A percentile compares a stretch with the other conserved stretches of the same genome.
Conservation (phyloP, 35 echinoderm and acorn worm species). For the Apostichopus parvimensis region DNA sequence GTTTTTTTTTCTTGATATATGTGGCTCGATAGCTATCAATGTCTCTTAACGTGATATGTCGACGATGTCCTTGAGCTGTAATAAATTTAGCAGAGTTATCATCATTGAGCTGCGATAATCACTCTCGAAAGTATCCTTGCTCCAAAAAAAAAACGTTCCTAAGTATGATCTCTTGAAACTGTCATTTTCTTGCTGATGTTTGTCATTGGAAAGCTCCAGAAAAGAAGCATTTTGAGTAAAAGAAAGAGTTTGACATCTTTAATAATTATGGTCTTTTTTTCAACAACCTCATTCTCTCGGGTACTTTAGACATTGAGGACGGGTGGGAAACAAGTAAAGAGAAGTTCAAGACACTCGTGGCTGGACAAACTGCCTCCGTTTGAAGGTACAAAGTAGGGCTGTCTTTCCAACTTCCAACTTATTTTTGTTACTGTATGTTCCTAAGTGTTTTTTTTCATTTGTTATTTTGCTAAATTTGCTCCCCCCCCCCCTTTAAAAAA, state of each 20-base stretch:
- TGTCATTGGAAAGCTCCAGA: not conserved
- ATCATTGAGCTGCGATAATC: not conserved
- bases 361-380: slow-evolving; percentile 26
- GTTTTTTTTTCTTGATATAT: not conserved
- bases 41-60: not conserved
- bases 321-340: no score
- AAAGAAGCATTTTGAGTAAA: not conserved
- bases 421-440: no score
- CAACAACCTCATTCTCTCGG: not conserved
- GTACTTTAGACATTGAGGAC: not conserved
- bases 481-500: no score
- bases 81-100: not conserved
- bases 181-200: not conserved
- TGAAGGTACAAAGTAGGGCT: not conserved
- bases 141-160: not conserved
- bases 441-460: no score
- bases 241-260: no score
- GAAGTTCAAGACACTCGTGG: slow-evolving; percentile 8
- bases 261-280: not conserved
- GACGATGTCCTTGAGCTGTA: not conserved
- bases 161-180: not conserved
- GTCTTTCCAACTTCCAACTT: not conserved
- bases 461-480: no score
- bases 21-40: not conserved
- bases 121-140: not conserved